phyloP scores from a whole-genome alignment of 2,888 invertebrate genomes.

The Eucera pruinosa region DNA sequence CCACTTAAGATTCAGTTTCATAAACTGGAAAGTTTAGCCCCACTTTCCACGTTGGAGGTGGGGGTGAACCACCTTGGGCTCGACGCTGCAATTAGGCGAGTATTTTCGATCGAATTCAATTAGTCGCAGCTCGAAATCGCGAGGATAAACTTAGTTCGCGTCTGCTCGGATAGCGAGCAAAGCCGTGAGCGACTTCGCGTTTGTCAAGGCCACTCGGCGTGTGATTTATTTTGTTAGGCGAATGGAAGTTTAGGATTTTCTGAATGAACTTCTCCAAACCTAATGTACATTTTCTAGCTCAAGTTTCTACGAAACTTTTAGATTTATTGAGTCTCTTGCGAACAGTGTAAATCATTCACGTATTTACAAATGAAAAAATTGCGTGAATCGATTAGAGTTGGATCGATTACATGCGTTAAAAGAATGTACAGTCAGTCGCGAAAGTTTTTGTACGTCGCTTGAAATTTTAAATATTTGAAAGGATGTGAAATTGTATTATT shows the following conservation, averaged over 20 bases:
- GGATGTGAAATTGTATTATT: no score
- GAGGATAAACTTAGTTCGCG: constrained; percentile 44
- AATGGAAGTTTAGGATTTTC: not conserved
- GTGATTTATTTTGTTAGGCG: constrained; percentile 32
- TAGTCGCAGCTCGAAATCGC: constrained; percentile 56
- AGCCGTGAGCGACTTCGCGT: no score
- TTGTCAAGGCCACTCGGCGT: not conserved
- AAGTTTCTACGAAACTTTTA: no score
- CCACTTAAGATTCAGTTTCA: constrained; percentile 74
- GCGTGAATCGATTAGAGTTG: no score
- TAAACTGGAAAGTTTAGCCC: constrained; percentile 70
- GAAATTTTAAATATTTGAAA: no score
- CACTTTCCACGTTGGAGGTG: constrained; percentile 43
- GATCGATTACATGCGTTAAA: no score
- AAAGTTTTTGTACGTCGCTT: no score
- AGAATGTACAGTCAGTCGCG: no score
- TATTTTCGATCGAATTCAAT: constrained; percentile 74
- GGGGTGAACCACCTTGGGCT: constrained; percentile 36
- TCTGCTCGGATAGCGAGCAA: not conserved
- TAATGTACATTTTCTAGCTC: no score
- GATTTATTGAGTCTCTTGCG: no score
- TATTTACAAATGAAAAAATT: no score
- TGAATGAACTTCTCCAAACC: not conserved
- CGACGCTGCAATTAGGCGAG: constrained; percentile 70
- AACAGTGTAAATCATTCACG: no score